Base-by-base conservation (phyloP, 2,113 vertebrate species). In the Taurulus bubalis region DNA sequence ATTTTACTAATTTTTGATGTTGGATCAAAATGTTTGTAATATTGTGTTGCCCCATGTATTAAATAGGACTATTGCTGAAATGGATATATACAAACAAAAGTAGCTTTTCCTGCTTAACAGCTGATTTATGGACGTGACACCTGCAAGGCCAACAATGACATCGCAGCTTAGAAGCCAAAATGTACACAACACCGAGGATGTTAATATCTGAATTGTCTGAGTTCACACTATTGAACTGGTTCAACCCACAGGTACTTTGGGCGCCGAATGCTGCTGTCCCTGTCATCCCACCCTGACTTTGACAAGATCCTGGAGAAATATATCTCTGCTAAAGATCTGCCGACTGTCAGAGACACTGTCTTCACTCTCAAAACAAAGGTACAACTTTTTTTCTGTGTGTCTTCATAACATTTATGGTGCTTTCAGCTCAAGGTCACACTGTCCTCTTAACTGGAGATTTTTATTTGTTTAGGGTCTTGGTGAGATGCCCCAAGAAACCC, bases 231-330 rank as follows among this genome's bases (percentile, higher is more conserved):
- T 69, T 20, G 51, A 3, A 36, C 30, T 58, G 24, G 3, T 82
- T 75, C 3, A n/a, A 47, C 22, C 51, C 11, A 75, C 90, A 99
- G 98, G 92, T 98, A 95, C 91, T 97, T 96, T 3, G 97, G 97
- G 0, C 92, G 98, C 12, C 97, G 94, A 84, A 99, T 99, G 96
- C 95, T 99, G 83, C 96, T 96, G 73, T 91, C 83, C 49, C 82
- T 99, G 93, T 97, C 97, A 67, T 90, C 92, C 40, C 96, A 99
- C 40, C 94, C 94, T 2, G 96, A 98, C 79, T 97, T 99, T 84
- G 97, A 98, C 58, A 98, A 95, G 93, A 92, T 94, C 58, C 84
- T 98, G 84, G 97, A 99, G 85, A 99, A 96, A 85, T 95, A 95
- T 3, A 91, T 99, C 69, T 92, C 93, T 0, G 73, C 92, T 74